Base-by-base conservation (phyloP, 2,888 invertebrate species). In the Erynnis tages region DNA sequence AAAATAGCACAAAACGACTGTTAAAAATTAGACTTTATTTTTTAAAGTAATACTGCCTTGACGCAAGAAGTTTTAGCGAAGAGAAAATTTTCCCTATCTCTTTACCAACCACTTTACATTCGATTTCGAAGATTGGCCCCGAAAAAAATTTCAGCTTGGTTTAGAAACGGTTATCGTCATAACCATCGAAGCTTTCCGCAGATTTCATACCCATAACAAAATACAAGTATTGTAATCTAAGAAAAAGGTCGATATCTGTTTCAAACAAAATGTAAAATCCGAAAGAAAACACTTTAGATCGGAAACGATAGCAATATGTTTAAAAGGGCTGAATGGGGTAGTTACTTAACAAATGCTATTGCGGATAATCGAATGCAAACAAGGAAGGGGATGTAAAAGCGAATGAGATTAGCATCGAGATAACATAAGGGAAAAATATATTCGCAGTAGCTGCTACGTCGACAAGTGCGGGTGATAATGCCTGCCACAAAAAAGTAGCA, bases 401-500 rank as follows among this genome's bases (percentile, higher is more conserved):
- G 19, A 27, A 44, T 30, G 54, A 55, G 54, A 58, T 60, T 58
- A 58, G 40, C 57, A 56, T 58, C 55, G 46, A 35, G 56, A 59
- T 53, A 58, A 56, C 54, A 57, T 44, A 38, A 25, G 19, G 43
- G 48, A 40, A 49, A 54, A 43, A 52, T 32, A 43, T 47, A 50
- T 43, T 35, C 32, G 23, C 40, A 35, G 17, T 35, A 17, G 37
- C 27, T 19, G 32, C 44, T 43, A 41, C 54, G 46, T 52, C 53
- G 55, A 55, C 49, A 44, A 54, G 35, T 49, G 40, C 52, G 50
- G 38, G 43, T 55, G 57, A 58, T 56, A 61, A 55, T 55, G 58
- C 60, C 62, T 63, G 56, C 47, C 35, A 40, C 48, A 58, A 60
- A 55, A 56, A 56, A 56, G 50, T 57, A 54, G 58, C 53, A 60